Evolutionary conservation across 30 jellyfish, hydroid and myxozoan species (phyloP), one percentile per base, ranked within the genome.

Genomic region (Turritopsis rubra): DNA sequence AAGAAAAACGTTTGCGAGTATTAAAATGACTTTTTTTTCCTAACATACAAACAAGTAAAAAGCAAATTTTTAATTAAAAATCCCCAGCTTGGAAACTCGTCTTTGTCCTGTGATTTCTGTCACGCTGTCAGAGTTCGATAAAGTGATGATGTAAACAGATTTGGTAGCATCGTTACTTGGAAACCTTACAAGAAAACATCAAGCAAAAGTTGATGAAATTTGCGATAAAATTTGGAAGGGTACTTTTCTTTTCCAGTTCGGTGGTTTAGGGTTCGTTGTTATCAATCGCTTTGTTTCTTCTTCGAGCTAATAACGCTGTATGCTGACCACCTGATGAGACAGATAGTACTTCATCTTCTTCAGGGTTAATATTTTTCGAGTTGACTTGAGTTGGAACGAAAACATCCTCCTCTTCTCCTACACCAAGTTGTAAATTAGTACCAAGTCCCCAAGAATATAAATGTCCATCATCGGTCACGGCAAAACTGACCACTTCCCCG

Each of bases 311-410:
- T 1, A 95, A 23, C 5, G 96, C 89, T 24, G 96, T 87, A 73
- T 95, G 99, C 88, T 95, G 99, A 22, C 97, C 97, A 21, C 99
- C 99, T n/a, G 97, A 79, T 18, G 97, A 80, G 18, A 90, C 96
- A 54, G 84, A 29, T 22, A 95, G 28, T 28, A 91, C 97, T 75
- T 90, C 97, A 60, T 90, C 95, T 71, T 90, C 85, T 54, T 88
- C 77, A 7, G 94, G 93, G 60, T 83, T 92, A 5, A 95, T 75
- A 76, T 84, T 89, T 74, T 95, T 91, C 82, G 96, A 85, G 85
- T 87, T 85, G 28, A 95, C 97, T 65, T 79, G 96, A 66, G 94
- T 72, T 16, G 99, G 98, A 18, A 70, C 92, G 25, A 76, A 87
- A 0, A 84, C 81, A 82, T 95, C 99, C 8, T 95, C 99, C 29